Conservation (phyloP, 23 tunicate species). For the Halocynthia roretzi region DNA sequence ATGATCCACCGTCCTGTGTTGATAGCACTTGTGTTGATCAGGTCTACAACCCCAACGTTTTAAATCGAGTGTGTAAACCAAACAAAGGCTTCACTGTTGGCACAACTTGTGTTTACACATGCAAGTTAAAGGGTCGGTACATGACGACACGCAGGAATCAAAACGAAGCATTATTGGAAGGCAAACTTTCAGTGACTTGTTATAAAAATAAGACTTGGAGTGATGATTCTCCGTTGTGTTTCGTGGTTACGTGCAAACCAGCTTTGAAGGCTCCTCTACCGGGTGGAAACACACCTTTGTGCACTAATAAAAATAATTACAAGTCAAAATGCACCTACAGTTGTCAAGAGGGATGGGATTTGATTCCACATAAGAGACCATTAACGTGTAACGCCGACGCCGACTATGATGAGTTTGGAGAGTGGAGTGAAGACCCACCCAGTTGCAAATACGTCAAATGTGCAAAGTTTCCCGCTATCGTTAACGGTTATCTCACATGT, state of each 20-base stretch:
- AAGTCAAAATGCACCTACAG: slow-evolving; percentile 10
- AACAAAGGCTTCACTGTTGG: slow-evolving; percentile 15
- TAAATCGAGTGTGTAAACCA: slow-evolving; percentile 7
- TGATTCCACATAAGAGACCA: slow-evolving; percentile 9
- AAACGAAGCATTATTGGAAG: neutral
- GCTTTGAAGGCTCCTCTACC: neutral
- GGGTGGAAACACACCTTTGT: neutral
- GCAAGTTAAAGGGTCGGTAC: slow-evolving; percentile 11
- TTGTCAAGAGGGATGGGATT: neutral
- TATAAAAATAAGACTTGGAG: slow-evolving; percentile 14
- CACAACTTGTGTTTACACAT: slow-evolving; percentile 10
- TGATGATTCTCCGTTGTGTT: neutral
- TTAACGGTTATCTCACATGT: slow-evolving; percentile 2
- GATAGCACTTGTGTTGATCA: neutral
- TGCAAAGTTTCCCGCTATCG: slow-evolving; percentile 3
- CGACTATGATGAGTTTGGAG: slow-evolving; percentile 16
- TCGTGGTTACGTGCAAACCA: slow-evolving; percentile 6
- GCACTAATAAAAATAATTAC: slow-evolving; percentile 12
- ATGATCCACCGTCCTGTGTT: neutral
- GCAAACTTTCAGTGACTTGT: neutral
- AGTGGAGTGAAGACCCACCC: slow-evolving; percentile 13
- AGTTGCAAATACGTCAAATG: slow-evolving; percentile 7
- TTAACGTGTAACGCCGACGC: slow-evolving; percentile 1
- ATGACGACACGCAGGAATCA: slow-evolving; percentile 4
- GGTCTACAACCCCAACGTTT: neutral